A percentile compares a stretch with the other conserved stretches of the same genome.
Evolutionary conservation across 2,113 vertebrate species (phyloP).

Genomic region (Coturnix japonica): DNA sequence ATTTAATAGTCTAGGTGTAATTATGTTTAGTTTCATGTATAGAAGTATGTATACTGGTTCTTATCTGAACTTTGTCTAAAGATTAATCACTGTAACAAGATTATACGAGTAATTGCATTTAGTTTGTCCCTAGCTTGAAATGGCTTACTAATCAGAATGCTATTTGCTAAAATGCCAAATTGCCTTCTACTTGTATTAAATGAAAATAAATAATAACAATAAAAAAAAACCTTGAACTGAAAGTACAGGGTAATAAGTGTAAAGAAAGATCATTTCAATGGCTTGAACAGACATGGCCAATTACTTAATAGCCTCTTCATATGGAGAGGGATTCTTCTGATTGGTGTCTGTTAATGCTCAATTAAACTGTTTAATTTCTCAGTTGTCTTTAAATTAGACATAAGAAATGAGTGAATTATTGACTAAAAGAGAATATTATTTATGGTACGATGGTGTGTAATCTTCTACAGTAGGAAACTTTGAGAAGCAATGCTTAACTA

Average conservation of each 20-base stretch:
- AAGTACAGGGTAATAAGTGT: conserved; percentile 4
- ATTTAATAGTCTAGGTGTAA: neutral
- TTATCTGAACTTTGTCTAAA: conserved; percentile 18
- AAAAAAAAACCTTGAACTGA: conserved; percentile 31
- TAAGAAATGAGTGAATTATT: neutral
- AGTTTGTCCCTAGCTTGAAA: conserved; percentile 18
- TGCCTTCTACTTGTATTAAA: conserved; percentile 36
- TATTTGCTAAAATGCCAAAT: conserved; percentile 43
- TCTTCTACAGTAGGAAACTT: neutral
- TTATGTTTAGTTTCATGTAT: neutral
- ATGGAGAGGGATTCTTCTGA: neutral
- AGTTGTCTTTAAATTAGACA: neutral
- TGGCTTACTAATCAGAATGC: conserved; percentile 23
- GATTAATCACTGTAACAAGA: conserved; percentile 9
- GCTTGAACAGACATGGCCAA: neutral
- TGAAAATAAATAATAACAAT: neutral
- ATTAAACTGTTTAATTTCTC: neutral
- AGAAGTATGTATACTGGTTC: neutral
- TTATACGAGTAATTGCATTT: neutral
- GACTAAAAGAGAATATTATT: neutral
- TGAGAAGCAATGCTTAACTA: neutral
- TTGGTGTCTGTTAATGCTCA: neutral
- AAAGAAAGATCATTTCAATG: conserved; percentile 32
- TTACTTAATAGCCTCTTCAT: conserved; percentile 31
- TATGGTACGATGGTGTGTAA: neutral